A percentile compares a stretch with the other conserved stretches of the same genome.
phyloP scores from a whole-genome alignment of 2,888 invertebrate genomes.

The Plebejus anna region DNA sequence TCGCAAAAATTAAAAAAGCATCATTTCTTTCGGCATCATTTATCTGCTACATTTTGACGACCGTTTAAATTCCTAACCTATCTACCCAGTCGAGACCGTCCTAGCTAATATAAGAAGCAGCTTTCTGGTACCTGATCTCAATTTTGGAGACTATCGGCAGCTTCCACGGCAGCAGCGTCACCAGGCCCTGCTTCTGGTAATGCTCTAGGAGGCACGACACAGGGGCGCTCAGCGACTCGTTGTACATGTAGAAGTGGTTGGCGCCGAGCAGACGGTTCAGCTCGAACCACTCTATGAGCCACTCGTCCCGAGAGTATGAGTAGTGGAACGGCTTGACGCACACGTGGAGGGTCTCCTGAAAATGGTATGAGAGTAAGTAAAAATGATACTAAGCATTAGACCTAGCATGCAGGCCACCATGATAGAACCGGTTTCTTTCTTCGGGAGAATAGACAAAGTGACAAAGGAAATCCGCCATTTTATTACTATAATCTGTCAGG shows the following conservation, averaged over 20 bases:
- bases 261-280: constrained; percentile 91
- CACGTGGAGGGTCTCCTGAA: constrained; percentile 83
- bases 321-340: constrained; percentile 96
- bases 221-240: constrained; percentile 89
- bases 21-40: no score
- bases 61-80: no score
- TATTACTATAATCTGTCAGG: no score
- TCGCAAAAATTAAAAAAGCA: no score
- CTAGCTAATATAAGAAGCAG: no score
- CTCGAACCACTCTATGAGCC: constrained; percentile 94
- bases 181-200: constrained; percentile 82
- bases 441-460: no score
- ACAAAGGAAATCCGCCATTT: no score
- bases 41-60: no score
- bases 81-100: no score
- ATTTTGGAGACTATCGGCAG: constrained; percentile 92
- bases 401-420: no score
- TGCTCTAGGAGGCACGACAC: constrained; percentile 88
- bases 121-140: constrained; percentile 81
- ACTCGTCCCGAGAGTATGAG: constrained; percentile 89
- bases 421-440: no score
- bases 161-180: constrained; percentile 90
- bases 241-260: constrained; percentile 94
- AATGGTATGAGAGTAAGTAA: constrained; percentile 32
- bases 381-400: no score